Conservation (phyloP, 2,113 vertebrate species). For the Misgurnus mizolepis region DNA sequence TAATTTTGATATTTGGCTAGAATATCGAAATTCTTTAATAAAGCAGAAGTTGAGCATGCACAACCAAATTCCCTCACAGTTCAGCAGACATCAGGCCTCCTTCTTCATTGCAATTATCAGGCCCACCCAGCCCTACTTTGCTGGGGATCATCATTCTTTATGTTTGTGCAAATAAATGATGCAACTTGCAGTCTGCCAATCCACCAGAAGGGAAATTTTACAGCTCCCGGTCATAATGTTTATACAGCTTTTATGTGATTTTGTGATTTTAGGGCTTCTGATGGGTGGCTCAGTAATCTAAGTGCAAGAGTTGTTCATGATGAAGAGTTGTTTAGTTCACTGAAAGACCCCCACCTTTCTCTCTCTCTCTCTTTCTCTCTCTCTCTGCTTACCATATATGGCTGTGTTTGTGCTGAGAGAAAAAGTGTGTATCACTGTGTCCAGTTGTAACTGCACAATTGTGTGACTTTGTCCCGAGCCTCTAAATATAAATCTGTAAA, state of each 20-base stretch:
- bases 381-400: constrained; percentile 72
- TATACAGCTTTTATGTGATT: constrained; percentile 8
- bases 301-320: constrained; percentile 18
- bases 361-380: constrained; percentile 34
- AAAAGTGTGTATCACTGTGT: constrained; percentile 53
- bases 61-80: background rate
- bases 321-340: constrained; percentile 42
- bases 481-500: constrained; percentile 14
- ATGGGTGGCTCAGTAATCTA: constrained; percentile 15
- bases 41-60: background rate
- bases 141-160: constrained; percentile 5
- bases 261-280: background rate
- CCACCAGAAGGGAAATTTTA: background rate
- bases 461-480: constrained; percentile 48
- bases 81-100: background rate
- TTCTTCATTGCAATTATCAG: background rate
- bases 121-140: background rate
- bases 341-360: constrained; percentile 12
- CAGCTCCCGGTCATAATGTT: constrained; percentile 27
- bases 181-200: background rate
- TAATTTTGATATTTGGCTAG: too few species aligned
- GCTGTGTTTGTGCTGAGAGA: constrained; percentile 71
- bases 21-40: background rate
- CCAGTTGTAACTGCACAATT: constrained; percentile 46
- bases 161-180: constrained; percentile 12